A percentile compares a stretch with the other conserved stretches of the same genome.
phyloP scores from a whole-genome alignment of 2,888 invertebrate species.

The Baronia brevicornis region DNA sequence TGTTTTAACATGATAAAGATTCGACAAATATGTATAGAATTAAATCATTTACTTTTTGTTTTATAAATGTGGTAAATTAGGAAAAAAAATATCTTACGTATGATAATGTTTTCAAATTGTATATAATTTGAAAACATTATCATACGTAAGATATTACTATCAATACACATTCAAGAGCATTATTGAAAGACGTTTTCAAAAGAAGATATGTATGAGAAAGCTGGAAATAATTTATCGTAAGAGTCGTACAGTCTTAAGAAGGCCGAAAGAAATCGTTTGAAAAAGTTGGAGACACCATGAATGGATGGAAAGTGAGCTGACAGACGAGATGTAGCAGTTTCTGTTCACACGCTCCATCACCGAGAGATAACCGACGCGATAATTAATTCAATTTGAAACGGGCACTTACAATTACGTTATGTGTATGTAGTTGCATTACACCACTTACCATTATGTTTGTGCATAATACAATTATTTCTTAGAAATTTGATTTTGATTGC shows the following conservation, averaged over 20 bases:
- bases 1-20: no score
- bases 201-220: slow-evolving; percentile 49
- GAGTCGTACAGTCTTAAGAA: slow-evolving; percentile 40
- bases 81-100: no score
- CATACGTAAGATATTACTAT: no score
- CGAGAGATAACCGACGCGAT: slow-evolving; percentile 25
- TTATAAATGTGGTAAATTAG: no score
- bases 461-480: no score
- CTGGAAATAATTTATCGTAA: slow-evolving; percentile 46
- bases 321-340: slow-evolving; percentile 52
- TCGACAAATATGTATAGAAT: no score
- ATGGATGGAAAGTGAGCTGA: slow-evolving; percentile 71
- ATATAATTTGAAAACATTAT: no score
- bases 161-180: neutral
- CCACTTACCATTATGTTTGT: slow-evolving; percentile 4
- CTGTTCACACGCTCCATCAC: slow-evolving; percentile 65
- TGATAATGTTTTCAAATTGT: no score
- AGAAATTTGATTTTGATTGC: no score
- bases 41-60: no score
- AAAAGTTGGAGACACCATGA: slow-evolving; percentile 68
- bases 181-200: slow-evolving; percentile 11
- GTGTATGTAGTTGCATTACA: slow-evolving; percentile 7
- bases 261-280: slow-evolving; percentile 63
- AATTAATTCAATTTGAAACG: slow-evolving; percentile 39
- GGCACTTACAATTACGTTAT: slow-evolving; percentile 11